phyloP scores from a whole-genome alignment of 2,888 invertebrate species.

The Drosophila rellima region DNA sequence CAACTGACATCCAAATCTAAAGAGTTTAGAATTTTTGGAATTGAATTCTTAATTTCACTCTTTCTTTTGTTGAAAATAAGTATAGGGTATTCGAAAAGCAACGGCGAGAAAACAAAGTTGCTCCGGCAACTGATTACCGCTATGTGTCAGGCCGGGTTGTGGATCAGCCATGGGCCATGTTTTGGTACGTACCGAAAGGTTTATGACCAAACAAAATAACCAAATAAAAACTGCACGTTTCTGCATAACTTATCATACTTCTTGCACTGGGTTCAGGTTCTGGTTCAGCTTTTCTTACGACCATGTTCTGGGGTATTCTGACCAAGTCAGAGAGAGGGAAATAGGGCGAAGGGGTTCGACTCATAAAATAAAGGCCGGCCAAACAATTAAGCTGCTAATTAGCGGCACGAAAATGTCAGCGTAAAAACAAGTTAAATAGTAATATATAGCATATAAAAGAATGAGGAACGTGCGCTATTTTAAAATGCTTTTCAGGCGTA shows the following conservation, averaged over 20 bases:
- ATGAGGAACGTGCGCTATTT: slow-evolving; percentile 21
- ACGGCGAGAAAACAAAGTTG: slow-evolving; percentile 15
- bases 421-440: slow-evolving; percentile 32
- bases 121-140: slow-evolving; percentile 50
- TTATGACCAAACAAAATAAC: slow-evolving; percentile 53
- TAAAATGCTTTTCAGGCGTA: not conserved
- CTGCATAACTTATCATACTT: slow-evolving; percentile 61
- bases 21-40: no score
- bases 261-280: slow-evolving; percentile 15
- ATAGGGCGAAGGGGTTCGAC: not conserved
- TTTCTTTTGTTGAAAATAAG: no score
- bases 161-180: slow-evolving; percentile 37
- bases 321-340: slow-evolving; percentile 5
- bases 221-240: slow-evolving; percentile 65
- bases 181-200: slow-evolving; percentile 34
- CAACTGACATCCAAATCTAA: no score
- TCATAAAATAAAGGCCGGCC: slow-evolving; percentile 41
- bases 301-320: slow-evolving; percentile 29
- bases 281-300: slow-evolving; percentile 7
- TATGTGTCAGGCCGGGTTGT: slow-evolving; percentile 49
- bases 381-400: slow-evolving; percentile 53
- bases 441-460: slow-evolving; percentile 9
- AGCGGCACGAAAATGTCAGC: slow-evolving; percentile 53
- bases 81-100: slow-evolving; percentile 12
- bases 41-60: no score